A percentile compares a stretch with the other conserved stretches of the same genome.
Evolutionary conservation across 2,888 invertebrate genomes (phyloP).

Genomic region (Resseliella maxima): DNA sequence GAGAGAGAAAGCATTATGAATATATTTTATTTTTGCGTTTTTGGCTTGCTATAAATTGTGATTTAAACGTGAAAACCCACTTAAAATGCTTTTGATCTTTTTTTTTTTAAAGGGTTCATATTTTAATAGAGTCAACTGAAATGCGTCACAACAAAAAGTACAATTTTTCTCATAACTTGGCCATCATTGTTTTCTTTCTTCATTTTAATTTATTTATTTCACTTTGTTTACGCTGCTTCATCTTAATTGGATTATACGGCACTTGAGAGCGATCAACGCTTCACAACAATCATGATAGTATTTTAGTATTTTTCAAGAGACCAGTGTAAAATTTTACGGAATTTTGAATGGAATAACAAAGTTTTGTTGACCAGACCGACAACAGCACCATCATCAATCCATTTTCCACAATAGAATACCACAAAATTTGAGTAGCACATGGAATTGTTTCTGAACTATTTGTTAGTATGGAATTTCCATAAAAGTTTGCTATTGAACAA

Average conservation of each 20-base stretch:
- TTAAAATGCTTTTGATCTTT: background rate
- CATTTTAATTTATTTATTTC: background rate
- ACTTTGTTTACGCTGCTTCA: background rate
- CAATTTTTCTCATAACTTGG: background rate
- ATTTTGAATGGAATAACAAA: too few species aligned
- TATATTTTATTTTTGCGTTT: background rate
- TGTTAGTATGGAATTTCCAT: constrained; percentile 18
- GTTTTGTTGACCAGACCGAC: background rate
- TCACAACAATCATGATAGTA: too few species aligned
- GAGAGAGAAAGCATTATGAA: background rate
- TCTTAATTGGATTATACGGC: constrained; percentile 4
- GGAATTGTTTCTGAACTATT: constrained; percentile 4
- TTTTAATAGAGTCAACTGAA: background rate
- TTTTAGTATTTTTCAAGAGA: too few species aligned
- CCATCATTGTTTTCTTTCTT: background rate
- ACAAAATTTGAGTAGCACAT: background rate
- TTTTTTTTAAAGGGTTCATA: background rate
- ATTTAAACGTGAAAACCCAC: background rate
- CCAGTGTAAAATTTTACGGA: too few species aligned
- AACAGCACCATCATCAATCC: background rate
- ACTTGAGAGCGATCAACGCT: background rate
- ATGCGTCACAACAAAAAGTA: background rate
- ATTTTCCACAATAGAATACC: background rate
- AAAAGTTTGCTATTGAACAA: background rate
- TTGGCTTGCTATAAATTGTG: background rate